Conservation (phyloP, 2,797 vertebrate species). For the Stomatorhinus walkeri region DNA sequence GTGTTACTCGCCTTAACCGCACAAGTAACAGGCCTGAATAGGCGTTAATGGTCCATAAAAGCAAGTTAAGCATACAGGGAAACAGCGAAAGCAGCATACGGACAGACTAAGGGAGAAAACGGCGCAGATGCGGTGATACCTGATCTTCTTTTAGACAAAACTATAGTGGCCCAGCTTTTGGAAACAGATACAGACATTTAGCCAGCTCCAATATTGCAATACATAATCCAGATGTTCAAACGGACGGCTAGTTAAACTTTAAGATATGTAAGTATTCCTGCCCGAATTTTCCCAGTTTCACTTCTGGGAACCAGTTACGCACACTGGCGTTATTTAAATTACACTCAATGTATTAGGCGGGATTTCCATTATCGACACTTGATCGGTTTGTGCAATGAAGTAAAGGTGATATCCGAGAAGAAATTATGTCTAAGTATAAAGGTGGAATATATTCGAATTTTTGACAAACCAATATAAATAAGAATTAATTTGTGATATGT, state of each 20-base stretch:
- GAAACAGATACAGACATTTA: slow-evolving; percentile 11
- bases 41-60: neutral
- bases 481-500: neutral
- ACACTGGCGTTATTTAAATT: neutral
- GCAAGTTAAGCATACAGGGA: neutral
- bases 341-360: neutral
- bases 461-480: neutral
- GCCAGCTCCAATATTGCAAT: neutral
- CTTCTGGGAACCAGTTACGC: neutral
- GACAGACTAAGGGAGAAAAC: neutral
- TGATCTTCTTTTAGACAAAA: slow-evolving; percentile 1
- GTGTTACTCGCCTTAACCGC: neutral
- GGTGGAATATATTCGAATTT: neutral
- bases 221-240: slow-evolving; percentile 15
- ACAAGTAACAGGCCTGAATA: neutral
- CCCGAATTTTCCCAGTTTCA: neutral
- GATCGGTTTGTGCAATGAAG: neutral
- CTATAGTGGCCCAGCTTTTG: neutral
- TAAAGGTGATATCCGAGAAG: neutral
- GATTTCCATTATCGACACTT: neutral
- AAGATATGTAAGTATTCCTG: neutral
- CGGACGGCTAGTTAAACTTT: neutral
- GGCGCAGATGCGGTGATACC: neutral
- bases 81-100: neutral
- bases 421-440: neutral